phyloP scores from a whole-genome alignment of 2,113 vertebrate genomes.

The Campylomormyrus tamandua region DNA sequence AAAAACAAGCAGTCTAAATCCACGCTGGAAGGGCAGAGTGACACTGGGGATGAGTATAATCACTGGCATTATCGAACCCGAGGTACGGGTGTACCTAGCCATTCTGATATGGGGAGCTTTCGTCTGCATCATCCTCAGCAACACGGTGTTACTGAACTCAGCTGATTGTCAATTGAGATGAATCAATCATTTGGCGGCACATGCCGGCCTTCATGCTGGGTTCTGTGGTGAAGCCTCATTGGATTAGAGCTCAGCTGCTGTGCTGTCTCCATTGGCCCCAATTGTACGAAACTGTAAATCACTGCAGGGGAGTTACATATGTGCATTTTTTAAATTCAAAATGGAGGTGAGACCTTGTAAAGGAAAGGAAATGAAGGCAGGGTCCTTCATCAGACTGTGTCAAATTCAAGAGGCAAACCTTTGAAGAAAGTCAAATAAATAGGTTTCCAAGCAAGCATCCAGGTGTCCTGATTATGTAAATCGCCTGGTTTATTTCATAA shows the following conservation, averaged over 20 bases:
- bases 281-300: conserved; percentile 23
- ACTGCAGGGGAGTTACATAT: conserved; percentile 22
- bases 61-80: not conserved
- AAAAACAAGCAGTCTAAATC: not conserved
- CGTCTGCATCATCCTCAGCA: not conserved
- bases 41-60: not conserved
- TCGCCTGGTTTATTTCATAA: not conserved
- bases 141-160: not conserved
- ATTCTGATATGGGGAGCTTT: not conserved
- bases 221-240: conserved; percentile 26
- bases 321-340: conserved; percentile 27
- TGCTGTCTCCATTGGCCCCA: not conserved
- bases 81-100: not conserved
- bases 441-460: conserved; percentile 5
- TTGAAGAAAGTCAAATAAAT: not conserved
- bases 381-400: conserved; percentile 29
- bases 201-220: not conserved
- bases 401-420: conserved; percentile 16
- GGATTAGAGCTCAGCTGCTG: not conserved
- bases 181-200: conserved; percentile 3
- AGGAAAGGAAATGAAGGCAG: conserved; percentile 15
- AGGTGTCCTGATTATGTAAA: conserved; percentile 16
- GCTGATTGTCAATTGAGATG: conserved; percentile 24
- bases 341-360: conserved; percentile 22
- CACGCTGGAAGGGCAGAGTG: not conserved